Conservation (phyloP, 1,140 invertebrate genomes). For the Argopecten irradians region DNA sequence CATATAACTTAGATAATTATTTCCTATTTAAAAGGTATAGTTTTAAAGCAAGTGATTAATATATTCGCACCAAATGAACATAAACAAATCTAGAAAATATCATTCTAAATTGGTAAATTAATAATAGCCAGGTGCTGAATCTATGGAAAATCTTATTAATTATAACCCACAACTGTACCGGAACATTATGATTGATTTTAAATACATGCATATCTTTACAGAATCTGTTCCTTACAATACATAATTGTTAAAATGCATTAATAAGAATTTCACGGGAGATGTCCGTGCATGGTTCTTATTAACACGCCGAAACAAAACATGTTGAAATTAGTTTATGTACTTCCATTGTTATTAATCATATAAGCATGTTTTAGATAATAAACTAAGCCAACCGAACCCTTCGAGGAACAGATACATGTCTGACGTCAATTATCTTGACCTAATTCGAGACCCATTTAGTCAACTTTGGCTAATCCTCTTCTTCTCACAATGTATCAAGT, state of each 20-base stretch:
- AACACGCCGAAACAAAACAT: neutral
- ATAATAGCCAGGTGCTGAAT: neutral
- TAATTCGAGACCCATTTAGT: neutral
- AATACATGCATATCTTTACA: neutral
- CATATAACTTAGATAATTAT: neutral
- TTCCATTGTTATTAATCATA: neutral
- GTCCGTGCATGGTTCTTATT: neutral
- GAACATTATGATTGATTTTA: neutral
- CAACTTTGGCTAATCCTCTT: constrained; percentile 21
- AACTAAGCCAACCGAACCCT: neutral
- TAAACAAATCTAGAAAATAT: neutral
- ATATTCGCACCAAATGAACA: neutral
- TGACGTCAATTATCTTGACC: neutral
- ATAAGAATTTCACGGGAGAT: neutral
- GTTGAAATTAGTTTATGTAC: neutral
- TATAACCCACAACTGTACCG: neutral
- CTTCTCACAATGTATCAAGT: neutral
- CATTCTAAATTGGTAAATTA: neutral
- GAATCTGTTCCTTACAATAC: neutral
- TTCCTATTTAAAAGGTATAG: neutral
- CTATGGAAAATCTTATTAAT: neutral
- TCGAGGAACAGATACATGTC: constrained; percentile 7
- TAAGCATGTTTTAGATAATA: neutral
- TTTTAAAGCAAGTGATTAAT: constrained; percentile 19
- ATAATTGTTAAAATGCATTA: constrained; percentile 2